Base-by-base conservation (phyloP, 2,113 vertebrate genomes). In the Pachycephala philippinensis region DNA sequence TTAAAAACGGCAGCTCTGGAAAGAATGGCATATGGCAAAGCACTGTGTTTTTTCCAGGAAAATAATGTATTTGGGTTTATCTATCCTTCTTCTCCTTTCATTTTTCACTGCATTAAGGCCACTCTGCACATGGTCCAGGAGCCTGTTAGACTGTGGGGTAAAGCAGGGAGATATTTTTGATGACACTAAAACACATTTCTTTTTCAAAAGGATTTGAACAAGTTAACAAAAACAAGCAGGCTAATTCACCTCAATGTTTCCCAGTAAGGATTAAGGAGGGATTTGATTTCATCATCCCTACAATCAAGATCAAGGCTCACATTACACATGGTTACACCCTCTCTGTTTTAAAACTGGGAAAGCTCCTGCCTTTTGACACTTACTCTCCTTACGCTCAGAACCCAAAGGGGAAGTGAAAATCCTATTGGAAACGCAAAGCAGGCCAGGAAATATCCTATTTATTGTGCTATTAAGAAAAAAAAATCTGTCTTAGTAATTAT, bases 361-460 rank as follows among this genome's bases (percentile, higher is more conserved):
- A 89, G 57, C 21, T 56, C 64, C 89, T 95, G 90, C 60, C 78
- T 97, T 97, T 95, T 97, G 92, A 96, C 96, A 95, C 95, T 93
- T 96, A 95, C 96, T 96, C 83, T 90, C 65, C 68, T 94, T 95
- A 95, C 74, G 0, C 72, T 61, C 45, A 79, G 84, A 92, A 90
- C 79, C 96, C 93, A 96, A 90, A 95, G 35, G 93, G 79, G 95
- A 97, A 97, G 92, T 90, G 93, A 97, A 97, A 97, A 90, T 85
- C 96, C 83, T 92, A 97, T 76, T 95, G 9, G 42, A 97, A 96
- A 89, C 0, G 5, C 93, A 95, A 89, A 86, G 53, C 56, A 93
- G 93, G 95, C 79, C 95, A 97, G 92, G 95, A 98, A 98, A 97
- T 96, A 92, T 92, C 95, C 89, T 97, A 95, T 96, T 97, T 97